Conservation (phyloP, 1,140 invertebrate species). For the Drosophila ohnishii region DNA sequence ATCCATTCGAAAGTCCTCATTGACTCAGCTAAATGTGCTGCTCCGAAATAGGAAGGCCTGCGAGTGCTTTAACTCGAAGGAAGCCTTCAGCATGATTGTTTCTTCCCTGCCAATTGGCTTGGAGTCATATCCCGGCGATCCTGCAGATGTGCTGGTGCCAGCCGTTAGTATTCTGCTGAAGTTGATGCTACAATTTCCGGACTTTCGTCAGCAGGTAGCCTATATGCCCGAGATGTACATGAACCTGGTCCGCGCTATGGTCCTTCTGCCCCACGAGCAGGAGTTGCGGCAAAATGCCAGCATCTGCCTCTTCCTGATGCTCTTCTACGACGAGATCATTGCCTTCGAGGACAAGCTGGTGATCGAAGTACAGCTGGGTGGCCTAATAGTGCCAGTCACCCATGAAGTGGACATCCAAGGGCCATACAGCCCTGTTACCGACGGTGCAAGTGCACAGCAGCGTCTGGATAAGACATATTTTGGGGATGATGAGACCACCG, state of each 20-base stretch:
- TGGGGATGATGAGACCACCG: background rate
- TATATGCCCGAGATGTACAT: conserved; percentile 43
- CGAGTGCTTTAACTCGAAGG: conserved; percentile 20
- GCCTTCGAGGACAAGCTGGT: conserved; percentile 20
- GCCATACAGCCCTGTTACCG: background rate
- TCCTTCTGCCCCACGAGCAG: conserved; percentile 34
- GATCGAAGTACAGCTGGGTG: conserved; percentile 37
- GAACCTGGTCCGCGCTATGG: conserved; percentile 54
- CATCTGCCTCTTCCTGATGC: conserved; percentile 62
- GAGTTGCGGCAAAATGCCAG: conserved; percentile 46
- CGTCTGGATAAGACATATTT: conserved; percentile 26
- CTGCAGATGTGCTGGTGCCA: conserved; percentile 52
- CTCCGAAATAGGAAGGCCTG: conserved; percentile 60
- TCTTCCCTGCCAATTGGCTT: conserved; percentile 47
- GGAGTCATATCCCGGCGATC: conserved; percentile 5
- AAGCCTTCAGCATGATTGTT: conserved; percentile 18
- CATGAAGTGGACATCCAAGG: background rate
- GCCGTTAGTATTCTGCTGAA: conserved; percentile 61
- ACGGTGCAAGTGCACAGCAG: conserved; percentile 30
- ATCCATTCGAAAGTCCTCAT: conserved; percentile 62
- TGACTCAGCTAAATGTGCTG: conserved; percentile 73
- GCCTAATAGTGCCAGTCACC: conserved; percentile 51
- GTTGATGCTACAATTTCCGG: conserved; percentile 42
- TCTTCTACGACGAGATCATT: conserved; percentile 50
- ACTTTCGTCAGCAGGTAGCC: conserved; percentile 35